Base-by-base conservation (phyloP, 2,888 invertebrate genomes). In the Melanargia galathea region DNA sequence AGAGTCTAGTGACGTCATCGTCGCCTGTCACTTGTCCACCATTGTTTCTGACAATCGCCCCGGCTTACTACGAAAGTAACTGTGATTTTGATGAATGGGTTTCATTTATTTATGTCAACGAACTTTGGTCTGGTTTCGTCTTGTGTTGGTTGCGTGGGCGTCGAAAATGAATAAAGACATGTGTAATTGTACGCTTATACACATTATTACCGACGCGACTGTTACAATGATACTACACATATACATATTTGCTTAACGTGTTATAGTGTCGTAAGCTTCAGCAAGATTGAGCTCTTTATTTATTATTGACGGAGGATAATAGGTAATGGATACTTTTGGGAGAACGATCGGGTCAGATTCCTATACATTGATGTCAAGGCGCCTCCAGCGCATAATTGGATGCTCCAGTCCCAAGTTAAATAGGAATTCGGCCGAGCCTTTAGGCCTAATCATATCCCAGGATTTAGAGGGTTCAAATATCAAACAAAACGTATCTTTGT, bases 61-160 rank as follows among this genome's bases (percentile, higher is more conserved):
- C 67, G 72, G 71, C 77, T 78, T 78, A 82, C 83, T 80, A 84
- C 80, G 80, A 83, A 83, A 81, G 82, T 81, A 84, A 80, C 85
- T 81, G 81, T 83, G 77, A 77, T 78, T 79, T 75, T 83, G 83
- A 83, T 86, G 87, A 88, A 88, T 88, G 84, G 82, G 76, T 67
- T 87, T 86, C 84, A 85, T 7, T 87, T 86, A 76, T 83, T 72
- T 72, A 75, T 81, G 88, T 86, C 88, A 78, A 80, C 86, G 86
- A 89, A 89, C 89, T 89, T 83, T 86, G 87, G 75, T 82, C 87
- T 81, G 82, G 80, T 87, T 90, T 75, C 70, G 72, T 76, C 75
- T 69, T 62, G 75, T 77, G 87, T 87, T 62, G 75, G 87, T 87
- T 62, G 75, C 77, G 87, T 87, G 81, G 86, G 87, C 80, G 86